Percentiles rank a stretch among this genome's conserved stretches.
These are phyloP conservation scores for Loxodonta africana DNA, from an alignment of 2,113 vertebrate genomes.

Conservation along the genomic window DNA sequence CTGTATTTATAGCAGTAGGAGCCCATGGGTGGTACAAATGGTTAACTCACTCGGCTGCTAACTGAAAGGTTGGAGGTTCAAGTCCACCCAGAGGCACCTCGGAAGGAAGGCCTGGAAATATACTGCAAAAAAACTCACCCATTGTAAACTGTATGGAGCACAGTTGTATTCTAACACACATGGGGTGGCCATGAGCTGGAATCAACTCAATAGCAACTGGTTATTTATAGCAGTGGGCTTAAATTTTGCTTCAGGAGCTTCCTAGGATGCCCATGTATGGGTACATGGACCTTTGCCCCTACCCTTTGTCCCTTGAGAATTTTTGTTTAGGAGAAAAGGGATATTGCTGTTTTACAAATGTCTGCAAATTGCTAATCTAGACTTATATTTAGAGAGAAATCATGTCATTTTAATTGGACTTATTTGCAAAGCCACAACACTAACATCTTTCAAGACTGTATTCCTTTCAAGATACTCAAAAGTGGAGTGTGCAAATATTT, in stretches of 20 bases:
- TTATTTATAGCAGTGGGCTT: background rate
- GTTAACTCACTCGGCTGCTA: background rate
- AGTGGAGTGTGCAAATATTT: background rate
- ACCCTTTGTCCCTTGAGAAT: background rate
- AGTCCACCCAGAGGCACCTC: background rate
- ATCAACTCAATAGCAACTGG: background rate
- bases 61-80: background rate
- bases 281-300: rapidly evolving
- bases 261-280: background rate
- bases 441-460: background rate
- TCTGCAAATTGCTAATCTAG: background rate
- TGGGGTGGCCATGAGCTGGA: background rate
- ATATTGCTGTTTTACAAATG: background rate
- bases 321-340: background rate
- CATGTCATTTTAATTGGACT: background rate
- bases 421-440: background rate
- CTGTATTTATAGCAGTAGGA: background rate
- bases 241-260: background rate
- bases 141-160: background rate
- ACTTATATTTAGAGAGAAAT: background rate
- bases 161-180: background rate
- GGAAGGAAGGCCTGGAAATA: background rate
- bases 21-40: background rate
- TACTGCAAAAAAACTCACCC: background rate
- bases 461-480: background rate